These are phyloP conservation scores for Girardinus metallicus DNA, from an alignment of 2,797 vertebrate genomes.

Conservation along the genomic window DNA sequence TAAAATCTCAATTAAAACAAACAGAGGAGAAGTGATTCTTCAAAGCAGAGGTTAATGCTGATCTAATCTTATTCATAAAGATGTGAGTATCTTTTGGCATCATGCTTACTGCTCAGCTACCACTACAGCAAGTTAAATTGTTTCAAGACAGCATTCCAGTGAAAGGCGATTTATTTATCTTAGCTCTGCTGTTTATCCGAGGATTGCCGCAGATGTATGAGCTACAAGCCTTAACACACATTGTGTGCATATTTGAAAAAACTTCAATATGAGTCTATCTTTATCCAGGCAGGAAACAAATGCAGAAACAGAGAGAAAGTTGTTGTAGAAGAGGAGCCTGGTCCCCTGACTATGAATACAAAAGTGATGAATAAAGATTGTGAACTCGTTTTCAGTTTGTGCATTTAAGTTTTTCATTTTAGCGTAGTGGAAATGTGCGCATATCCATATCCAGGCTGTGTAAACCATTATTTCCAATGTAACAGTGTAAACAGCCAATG, in stretches of 20 bases:
- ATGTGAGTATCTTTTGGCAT: neutral
- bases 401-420: conserved; percentile 64
- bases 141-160: neutral
- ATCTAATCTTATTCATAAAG: neutral
- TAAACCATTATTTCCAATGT: conserved; percentile 70
- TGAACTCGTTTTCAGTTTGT: conserved; percentile 44
- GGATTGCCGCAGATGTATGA: neutral
- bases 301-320: conserved; percentile 16
- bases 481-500: conserved; percentile 67
- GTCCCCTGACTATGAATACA: conserved; percentile 35
- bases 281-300: conserved; percentile 22
- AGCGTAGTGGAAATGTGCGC: conserved; percentile 47
- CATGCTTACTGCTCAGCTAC: neutral
- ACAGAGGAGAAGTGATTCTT: neutral
- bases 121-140: neutral
- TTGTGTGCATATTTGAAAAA: conserved; percentile 6
- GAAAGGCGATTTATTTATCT: neutral
- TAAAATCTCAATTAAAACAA: neutral
- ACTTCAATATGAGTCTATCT: conserved; percentile 20
- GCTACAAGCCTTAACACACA: neutral
- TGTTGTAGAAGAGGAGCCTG: conserved; percentile 11
- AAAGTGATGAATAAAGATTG: conserved; percentile 51
- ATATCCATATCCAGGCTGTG: conserved; percentile 71
- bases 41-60: neutral
- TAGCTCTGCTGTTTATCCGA: neutral